Percentiles rank a stretch among this genome's conserved stretches.
Evolutionary conservation across 2,113 vertebrate genomes (phyloP).

Genomic region (Gambusia affinis): DNA sequence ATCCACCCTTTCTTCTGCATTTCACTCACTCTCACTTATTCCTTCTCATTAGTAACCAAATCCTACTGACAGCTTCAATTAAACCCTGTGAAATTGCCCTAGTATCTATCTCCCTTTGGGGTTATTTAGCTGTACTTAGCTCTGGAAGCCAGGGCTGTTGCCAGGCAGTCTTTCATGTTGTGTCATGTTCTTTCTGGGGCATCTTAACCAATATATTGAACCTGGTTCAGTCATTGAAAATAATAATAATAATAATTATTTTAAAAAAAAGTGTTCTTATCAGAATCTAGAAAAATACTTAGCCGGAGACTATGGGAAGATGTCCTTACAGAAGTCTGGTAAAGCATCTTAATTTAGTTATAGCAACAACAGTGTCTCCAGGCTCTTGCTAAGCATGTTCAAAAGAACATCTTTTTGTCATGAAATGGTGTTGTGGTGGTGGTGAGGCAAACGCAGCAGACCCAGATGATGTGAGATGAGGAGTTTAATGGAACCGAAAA

Average conservation of each 20-base stretch:
- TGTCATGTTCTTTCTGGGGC: conserved; percentile 50
- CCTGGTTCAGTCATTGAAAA: conserved; percentile 14
- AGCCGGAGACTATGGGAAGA: background rate
- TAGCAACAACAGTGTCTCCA: background rate
- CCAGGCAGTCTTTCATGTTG: conserved; percentile 60
- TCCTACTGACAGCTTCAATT: conserved; percentile 50
- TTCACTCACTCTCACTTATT: conserved; percentile 1
- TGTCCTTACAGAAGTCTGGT: background rate
- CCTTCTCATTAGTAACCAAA: conserved; percentile 54
- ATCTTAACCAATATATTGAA: conserved; percentile 15
- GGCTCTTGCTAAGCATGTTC: too few relatives aligned
- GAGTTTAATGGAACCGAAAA: too few relatives aligned
- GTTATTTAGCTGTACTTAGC: conserved; percentile 63
- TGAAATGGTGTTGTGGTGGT: too few relatives aligned
- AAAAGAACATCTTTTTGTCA: too few relatives aligned
- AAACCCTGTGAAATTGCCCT: conserved; percentile 58
- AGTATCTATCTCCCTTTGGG: conserved; percentile 59
- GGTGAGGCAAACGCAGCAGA: too few relatives aligned
- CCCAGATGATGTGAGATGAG: too few relatives aligned
- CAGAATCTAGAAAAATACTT: background rate
- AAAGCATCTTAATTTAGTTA: background rate
- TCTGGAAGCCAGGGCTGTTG: conserved; percentile 48
- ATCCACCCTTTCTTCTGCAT: conserved; percentile 19
- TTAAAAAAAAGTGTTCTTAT: background rate
- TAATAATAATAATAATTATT: background rate